Conservation (phyloP, 2,113 vertebrate genomes). For the Pterocles gutturalis region DNA sequence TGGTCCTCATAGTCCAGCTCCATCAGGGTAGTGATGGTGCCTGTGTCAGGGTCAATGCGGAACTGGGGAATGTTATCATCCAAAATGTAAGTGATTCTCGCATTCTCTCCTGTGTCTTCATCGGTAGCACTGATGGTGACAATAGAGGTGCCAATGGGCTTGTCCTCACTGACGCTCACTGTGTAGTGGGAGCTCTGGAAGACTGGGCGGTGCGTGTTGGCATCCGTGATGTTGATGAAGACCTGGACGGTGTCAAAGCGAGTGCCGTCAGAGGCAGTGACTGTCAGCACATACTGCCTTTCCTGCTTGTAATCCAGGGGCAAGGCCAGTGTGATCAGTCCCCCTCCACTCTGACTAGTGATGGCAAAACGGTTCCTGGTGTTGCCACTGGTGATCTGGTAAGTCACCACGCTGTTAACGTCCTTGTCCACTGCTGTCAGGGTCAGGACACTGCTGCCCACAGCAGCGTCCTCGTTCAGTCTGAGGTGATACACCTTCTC, state of each 20-base stretch:
- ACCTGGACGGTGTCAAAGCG: conserved; percentile 90
- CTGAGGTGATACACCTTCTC: conserved; percentile 91
- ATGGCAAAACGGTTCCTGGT: conserved; percentile 96
- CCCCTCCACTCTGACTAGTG: conserved; percentile 94
- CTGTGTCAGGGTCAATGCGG: conserved; percentile 88
- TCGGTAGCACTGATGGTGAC: conserved; percentile 90
- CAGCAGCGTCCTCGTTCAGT: conserved; percentile 91
- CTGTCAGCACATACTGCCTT: conserved; percentile 91
- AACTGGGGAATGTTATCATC: conserved; percentile 95
- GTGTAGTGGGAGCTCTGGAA: conserved; percentile 95
- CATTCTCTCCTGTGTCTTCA: conserved; percentile 94
- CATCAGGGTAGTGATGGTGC: conserved; percentile 90
- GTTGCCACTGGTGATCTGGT: conserved; percentile 96
- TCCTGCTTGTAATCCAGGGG: conserved; percentile 98
- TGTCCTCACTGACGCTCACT: conserved; percentile 87
- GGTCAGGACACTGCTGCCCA: conserved; percentile 92
- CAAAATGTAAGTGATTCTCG: conserved; percentile 92
- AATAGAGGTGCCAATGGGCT: conserved; percentile 88
- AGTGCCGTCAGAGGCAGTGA: conserved; percentile 93
- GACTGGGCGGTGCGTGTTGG: conserved; percentile 95
- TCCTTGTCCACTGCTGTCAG: conserved; percentile 91
- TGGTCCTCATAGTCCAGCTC: conserved; percentile 95
- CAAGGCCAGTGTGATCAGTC: conserved; percentile 91
- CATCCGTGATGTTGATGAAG: conserved; percentile 94
- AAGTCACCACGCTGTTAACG: conserved; percentile 94